Evolutionary conservation across 2,888 invertebrate species (phyloP).

Genomic region (Allacma fusca): DNA sequence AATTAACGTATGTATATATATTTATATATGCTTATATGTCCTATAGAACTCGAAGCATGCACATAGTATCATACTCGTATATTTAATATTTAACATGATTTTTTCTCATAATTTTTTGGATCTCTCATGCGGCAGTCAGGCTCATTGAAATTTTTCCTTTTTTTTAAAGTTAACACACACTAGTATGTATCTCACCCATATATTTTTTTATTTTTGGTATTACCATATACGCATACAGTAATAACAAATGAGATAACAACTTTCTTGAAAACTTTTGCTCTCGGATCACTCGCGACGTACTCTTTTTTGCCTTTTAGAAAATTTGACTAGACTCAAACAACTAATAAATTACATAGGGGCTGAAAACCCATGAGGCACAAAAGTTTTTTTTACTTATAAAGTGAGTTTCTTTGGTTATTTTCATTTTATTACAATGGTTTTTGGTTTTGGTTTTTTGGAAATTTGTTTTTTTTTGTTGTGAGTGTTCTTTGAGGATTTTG

Average conservation of each 20-base stretch:
- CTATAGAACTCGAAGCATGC: too few species aligned
- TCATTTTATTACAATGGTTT: slow-evolving; percentile 10
- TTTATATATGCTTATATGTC: too few species aligned
- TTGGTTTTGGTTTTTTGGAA: slow-evolving; percentile 14
- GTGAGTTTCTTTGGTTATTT: slow-evolving; percentile 14
- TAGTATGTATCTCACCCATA: background rate
- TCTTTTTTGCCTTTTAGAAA: background rate
- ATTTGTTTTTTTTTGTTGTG: too few species aligned
- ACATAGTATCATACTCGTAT: slow-evolving; percentile 27
- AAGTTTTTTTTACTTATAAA: slow-evolving; percentile 19
- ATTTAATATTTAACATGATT: background rate
- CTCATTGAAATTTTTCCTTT: background rate
- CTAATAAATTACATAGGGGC: slow-evolving; percentile 34
- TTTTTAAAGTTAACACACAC: too few species aligned
- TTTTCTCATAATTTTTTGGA: background rate
- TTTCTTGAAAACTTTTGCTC: background rate
- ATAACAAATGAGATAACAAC: too few species aligned
- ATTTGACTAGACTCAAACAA: slow-evolving; percentile 27
- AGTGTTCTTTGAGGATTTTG: background rate
- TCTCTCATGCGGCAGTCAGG: slow-evolving; percentile 24
- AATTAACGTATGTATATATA: background rate
- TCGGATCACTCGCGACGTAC: slow-evolving; percentile 10
- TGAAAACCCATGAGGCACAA: slow-evolving; percentile 32
- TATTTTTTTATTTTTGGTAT: too few species aligned
- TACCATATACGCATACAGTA: too few species aligned